Evolutionary conservation across 2,113 vertebrate species (phyloP).

Genomic region (Agelaius phoeniceus): DNA sequence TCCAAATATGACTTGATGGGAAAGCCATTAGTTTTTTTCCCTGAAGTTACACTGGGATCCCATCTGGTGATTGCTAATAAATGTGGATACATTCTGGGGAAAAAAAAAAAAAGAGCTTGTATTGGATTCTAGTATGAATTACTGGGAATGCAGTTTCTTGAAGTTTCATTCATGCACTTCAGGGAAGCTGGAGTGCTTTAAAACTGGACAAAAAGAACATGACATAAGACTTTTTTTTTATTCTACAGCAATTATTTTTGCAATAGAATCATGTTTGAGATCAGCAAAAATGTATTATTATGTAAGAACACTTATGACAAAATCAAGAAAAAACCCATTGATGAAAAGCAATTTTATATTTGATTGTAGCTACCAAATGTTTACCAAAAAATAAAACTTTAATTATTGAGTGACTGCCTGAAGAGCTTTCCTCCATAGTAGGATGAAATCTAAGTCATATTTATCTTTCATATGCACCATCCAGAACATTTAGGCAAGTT

Average conservation of each 20-base stretch:
- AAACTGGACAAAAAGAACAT: background rate
- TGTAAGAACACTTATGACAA: background rate
- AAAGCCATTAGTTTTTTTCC: slow-evolving; percentile 65
- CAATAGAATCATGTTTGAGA: background rate
- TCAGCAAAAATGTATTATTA: background rate
- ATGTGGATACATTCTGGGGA: background rate
- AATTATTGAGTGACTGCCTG: background rate
- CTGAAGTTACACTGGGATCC: slow-evolving; percentile 57
- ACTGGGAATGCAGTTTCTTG: slow-evolving; percentile 10
- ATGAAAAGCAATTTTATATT: background rate
- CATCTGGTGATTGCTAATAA: slow-evolving; percentile 66
- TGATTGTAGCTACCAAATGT: background rate
- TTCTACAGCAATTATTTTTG: background rate
- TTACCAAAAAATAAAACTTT: background rate
- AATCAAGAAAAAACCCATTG: background rate
- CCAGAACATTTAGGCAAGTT: background rate
- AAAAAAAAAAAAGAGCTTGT: background rate
- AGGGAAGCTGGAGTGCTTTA: background rate
- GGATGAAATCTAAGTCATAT: background rate
- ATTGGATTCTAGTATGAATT: slow-evolving; percentile 18
- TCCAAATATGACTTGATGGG: slow-evolving; percentile 66
- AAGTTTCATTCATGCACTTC: background rate
- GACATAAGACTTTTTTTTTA: background rate
- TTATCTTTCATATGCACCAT: background rate
- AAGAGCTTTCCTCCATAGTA: background rate